Evolutionary conservation across 2,888 invertebrate species (phyloP), one percentile per base, ranked within the genome.

Genomic region (Lacanobia wlatinum): DNA sequence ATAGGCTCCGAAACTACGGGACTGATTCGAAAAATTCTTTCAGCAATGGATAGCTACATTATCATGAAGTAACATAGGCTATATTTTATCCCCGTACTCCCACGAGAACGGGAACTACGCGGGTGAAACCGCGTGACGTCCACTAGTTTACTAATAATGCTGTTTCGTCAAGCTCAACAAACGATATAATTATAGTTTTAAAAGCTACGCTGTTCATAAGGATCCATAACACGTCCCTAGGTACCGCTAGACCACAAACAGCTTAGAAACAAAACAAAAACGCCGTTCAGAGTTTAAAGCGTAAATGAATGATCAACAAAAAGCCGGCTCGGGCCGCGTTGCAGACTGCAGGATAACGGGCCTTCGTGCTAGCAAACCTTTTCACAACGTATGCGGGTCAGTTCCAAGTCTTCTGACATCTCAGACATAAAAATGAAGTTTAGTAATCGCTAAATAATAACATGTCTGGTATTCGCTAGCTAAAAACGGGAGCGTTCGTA

Each of bases 401-500:
- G 67, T 81, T 70, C 79, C 9, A 46, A 58, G 46, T 59, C 21
- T 64, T 70, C 80, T 75, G 73, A 81, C 78, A 84, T 72, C 69
- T 75, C 73, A 86, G 82, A 85, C 83, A 86, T 87, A 88, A 88
- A 89, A 88, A 87, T 87, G 84, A 87, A 87, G 86, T 88, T 90
- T 89, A 89, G 85, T 92, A 92, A 93, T 93, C 88, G 88, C 86
- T 80, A 90, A 87, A 91, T 94, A 94, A 94, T 93, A 92, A 92
- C 88, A 93, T 82, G 92, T 91, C 89, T 92, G 88, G 71, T 50
- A 82, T 84, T 82, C 79, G 83, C 82, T 82, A 72, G 84, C 87
- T 90, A 87, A 89, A 90, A 91, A 91, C 91, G 87, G 90, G 91
- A 92, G 90, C 89, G 90, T 92, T 92, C 92, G 88, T 86, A 90